Evolutionary conservation across 2,888 invertebrate genomes (phyloP).

Genomic region (Desoria tigrina): DNA sequence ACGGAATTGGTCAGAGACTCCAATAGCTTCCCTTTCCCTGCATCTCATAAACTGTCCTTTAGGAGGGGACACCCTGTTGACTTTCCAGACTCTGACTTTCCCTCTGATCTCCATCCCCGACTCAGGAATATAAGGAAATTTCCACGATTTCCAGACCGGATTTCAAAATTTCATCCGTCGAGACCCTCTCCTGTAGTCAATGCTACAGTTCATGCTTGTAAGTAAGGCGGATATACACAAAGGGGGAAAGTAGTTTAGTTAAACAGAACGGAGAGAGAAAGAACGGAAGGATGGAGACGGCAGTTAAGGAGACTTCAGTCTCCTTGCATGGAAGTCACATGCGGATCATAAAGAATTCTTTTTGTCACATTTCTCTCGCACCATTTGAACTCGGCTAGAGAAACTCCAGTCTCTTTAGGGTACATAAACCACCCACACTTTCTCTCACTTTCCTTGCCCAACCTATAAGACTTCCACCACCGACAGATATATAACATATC

Average conservation of each 20-base stretch:
- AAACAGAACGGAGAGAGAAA: background rate
- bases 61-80: conserved; percentile 21
- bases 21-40: too few relatives aligned
- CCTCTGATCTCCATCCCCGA: background rate
- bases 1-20: too few relatives aligned
- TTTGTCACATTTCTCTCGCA: conserved; percentile 54
- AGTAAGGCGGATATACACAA: background rate
- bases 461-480: background rate
- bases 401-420: conserved; percentile 14
- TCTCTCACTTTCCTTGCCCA: conserved; percentile 7
- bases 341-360: conserved; percentile 53
- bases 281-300: conserved; percentile 30
- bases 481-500: too few relatives aligned
- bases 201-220: too few relatives aligned
- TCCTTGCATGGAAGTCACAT: conserved; percentile 40
- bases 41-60: too few relatives aligned
- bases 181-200: background rate
- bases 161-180: too few relatives aligned
- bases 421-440: conserved; percentile 18
- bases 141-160: too few relatives aligned
- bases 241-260: background rate
- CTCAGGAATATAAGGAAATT: too few relatives aligned
- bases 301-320: conserved; percentile 10
- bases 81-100: conserved; percentile 7
- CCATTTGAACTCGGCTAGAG: conserved; percentile 51